Evolutionary conservation across 64 coral and sea anemone species (phyloP).

Genomic region (Dendronephthya gigantea): DNA sequence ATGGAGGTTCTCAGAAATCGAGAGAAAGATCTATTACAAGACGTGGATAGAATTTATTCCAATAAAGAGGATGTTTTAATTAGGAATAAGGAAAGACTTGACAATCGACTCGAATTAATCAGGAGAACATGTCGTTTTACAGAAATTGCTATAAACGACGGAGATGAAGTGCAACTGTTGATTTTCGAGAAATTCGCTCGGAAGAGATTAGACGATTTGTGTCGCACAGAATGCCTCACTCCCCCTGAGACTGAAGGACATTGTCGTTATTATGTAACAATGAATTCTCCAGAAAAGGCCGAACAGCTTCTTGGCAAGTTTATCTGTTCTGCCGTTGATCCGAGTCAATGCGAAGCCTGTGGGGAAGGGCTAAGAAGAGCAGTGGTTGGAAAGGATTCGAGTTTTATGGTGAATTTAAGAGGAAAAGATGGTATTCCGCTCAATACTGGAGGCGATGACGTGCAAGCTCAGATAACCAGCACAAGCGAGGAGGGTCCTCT

Average conservation of each 20-base stretch:
- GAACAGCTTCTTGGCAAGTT: neutral
- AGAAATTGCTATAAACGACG: neutral
- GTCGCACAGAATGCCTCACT: neutral
- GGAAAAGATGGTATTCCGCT: slow-evolving; percentile 49
- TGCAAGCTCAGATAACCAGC: slow-evolving; percentile 48
- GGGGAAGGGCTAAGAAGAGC: slow-evolving; percentile 69
- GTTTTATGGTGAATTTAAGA: slow-evolving; percentile 53
- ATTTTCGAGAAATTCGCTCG: neutral
- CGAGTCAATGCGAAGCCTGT: slow-evolving; percentile 13
- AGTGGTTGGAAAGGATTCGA: slow-evolving; percentile 42
- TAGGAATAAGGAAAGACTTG: neutral
- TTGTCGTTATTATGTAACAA: neutral
- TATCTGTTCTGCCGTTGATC: neutral
- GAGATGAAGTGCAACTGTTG: neutral
- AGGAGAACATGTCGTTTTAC: slow-evolving; percentile 11
- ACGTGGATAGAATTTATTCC: neutral
- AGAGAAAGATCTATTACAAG: neutral
- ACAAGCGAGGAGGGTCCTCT: slow-evolving; percentile 26
- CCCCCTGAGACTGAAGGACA: neutral
- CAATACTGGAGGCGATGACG: slow-evolving; percentile 46
- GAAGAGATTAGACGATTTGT: neutral
- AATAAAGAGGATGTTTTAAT: neutral
- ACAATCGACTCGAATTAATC: neutral
- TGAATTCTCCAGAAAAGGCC: neutral
- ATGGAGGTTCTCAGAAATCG: neutral